A percentile compares a stretch with the other conserved stretches of the same genome.
phyloP scores from a whole-genome alignment of 2,113 vertebrate species.

The Toxostoma redivivum region DNA sequence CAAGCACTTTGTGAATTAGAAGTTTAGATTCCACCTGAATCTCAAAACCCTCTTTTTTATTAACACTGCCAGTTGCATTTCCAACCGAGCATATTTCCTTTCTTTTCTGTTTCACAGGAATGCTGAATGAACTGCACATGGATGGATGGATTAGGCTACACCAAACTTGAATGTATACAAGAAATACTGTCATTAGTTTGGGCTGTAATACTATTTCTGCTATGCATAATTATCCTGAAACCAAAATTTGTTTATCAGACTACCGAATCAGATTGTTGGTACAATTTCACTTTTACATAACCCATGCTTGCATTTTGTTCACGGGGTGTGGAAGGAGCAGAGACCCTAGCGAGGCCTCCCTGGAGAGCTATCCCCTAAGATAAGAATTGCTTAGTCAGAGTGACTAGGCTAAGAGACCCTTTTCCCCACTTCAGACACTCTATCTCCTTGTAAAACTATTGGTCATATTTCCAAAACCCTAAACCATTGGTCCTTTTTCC shows the following conservation, averaged over 20 bases:
- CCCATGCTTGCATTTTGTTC: not conserved
- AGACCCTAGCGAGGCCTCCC: too few species aligned
- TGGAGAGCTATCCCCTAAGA: too few species aligned
- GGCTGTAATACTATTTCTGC: not conserved
- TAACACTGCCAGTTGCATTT: not conserved
- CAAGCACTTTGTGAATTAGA: not conserved
- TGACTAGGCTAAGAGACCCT: too few species aligned
- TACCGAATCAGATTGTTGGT: not conserved
- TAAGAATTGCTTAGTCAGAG: too few species aligned
- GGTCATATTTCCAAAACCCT: too few species aligned
- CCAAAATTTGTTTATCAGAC: not conserved
- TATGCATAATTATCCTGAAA: not conserved
- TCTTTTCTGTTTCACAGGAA: not conserved
- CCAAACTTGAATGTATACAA: not conserved
- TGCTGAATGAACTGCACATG: not conserved
- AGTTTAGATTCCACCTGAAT: not conserved
- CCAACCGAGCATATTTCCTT: not conserved
- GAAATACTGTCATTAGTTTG: not conserved
- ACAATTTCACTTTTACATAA: not conserved
- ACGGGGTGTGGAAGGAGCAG: too few species aligned
- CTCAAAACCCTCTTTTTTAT: not conserved
- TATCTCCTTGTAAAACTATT: too few species aligned
- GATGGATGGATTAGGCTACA: not conserved
- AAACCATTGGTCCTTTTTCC: too few species aligned
- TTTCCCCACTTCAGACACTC: too few species aligned